phyloP scores from a whole-genome alignment of 2,888 invertebrate genomes.

The Ochropleura leucogaster region DNA sequence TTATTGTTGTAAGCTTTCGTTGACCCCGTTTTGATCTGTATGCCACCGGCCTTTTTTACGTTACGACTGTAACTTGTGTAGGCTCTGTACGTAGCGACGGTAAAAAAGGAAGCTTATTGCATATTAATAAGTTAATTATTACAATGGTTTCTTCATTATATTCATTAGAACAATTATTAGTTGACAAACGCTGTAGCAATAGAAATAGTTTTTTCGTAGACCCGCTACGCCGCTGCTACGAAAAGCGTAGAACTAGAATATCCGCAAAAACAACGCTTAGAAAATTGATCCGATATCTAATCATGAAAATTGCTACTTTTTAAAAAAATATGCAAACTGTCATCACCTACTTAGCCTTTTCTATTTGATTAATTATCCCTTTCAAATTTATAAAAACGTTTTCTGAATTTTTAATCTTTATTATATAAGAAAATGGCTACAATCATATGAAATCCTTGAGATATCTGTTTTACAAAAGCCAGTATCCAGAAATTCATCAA shows the following conservation, averaged over 20 bases:
- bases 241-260: not conserved
- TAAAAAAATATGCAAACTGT: not conserved
- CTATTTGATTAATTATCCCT: too few relatives aligned
- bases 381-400: not conserved
- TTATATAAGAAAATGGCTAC: too few relatives aligned
- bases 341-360: not conserved
- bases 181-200: too few relatives aligned
- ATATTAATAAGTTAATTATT: too few relatives aligned
- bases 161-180: not conserved
- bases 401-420: not conserved
- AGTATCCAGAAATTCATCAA: too few relatives aligned
- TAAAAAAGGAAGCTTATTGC: too few relatives aligned
- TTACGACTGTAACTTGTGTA: not conserved
- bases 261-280: not conserved
- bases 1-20: slow-evolving; percentile 23
- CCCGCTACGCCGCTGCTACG: slow-evolving; percentile 38
- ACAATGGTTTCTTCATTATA: not conserved
- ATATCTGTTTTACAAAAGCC: too few relatives aligned
- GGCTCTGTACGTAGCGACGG: not conserved
- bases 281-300: too few relatives aligned
- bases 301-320: not conserved
- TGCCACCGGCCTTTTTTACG: slow-evolving; percentile 9
- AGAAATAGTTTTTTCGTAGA: slow-evolving; percentile 32
- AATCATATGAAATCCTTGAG: too few relatives aligned
- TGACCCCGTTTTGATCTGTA: slow-evolving; percentile 14